Percentiles rank a stretch among this genome's conserved stretches.
Conservation (phyloP, 2,888 invertebrate genomes). For the Leuctra nigra region DNA sequence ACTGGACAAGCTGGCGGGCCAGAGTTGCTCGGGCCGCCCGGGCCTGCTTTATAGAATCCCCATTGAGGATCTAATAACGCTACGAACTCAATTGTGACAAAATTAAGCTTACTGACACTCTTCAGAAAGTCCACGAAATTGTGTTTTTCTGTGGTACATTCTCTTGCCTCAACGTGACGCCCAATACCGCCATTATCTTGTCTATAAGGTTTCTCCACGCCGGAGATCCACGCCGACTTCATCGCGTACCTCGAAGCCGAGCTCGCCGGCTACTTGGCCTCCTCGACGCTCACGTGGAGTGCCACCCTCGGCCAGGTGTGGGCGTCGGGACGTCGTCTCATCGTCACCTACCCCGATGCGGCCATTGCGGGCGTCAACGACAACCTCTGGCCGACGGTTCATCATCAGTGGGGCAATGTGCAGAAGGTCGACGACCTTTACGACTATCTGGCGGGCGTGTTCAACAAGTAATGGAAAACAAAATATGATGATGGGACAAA, state of each 20-base stretch:
- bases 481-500: too few species aligned
- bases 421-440: conserved; percentile 48
- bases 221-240: conserved; percentile 37
- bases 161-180: too few species aligned
- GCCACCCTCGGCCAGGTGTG: conserved; percentile 45
- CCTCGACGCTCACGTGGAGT: conserved; percentile 41
- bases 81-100: too few species aligned
- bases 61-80: too few species aligned
- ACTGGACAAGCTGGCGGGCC: too few species aligned
- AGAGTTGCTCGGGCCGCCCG: too few species aligned
- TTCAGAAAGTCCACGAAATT: too few species aligned
- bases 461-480: background rate
- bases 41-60: too few species aligned
- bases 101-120: too few species aligned
- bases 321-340: conserved; percentile 44
- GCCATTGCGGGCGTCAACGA: conserved; percentile 7
- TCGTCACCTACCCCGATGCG: conserved; percentile 42
- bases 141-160: too few species aligned
- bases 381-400: conserved; percentile 49
- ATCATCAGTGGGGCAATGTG: conserved; percentile 62
- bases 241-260: conserved; percentile 37
- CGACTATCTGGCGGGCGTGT: conserved; percentile 40
- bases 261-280: conserved; percentile 38
- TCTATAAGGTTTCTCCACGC: too few species aligned
- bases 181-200: too few species aligned